Percentiles rank a stretch among this genome's conserved stretches.
phyloP scores from a whole-genome alignment of 2,797 vertebrate genomes.

The Buceros bicornis region DNA sequence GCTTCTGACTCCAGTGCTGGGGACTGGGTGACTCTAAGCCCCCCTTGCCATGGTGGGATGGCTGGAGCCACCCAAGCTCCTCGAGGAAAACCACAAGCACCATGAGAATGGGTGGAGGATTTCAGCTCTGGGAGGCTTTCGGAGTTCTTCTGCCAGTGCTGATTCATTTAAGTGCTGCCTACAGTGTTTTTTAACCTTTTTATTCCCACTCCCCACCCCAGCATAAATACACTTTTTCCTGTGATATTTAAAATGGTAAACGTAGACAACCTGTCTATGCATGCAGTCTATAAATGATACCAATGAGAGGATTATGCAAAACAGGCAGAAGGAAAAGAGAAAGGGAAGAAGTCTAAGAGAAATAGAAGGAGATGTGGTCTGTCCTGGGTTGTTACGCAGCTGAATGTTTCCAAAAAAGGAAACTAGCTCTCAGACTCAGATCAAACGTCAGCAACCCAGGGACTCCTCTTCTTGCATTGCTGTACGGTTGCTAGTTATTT shows the following conservation, averaged over 20 bases:
- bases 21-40: rapidly evolving
- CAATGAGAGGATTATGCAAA: background rate
- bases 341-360: background rate
- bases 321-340: background rate
- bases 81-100: background rate
- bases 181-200: background rate
- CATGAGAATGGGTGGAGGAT: rapidly evolving
- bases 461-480: background rate
- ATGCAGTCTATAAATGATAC: background rate
- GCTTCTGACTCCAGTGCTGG: background rate
- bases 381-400: background rate
- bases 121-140: background rate
- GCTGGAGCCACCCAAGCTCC: rapidly evolving
- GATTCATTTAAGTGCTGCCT: background rate
- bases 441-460: background rate
- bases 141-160: background rate
- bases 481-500: background rate
- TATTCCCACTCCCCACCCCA: background rate
- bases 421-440: background rate
- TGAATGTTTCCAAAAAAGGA: background rate
- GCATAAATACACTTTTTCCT: background rate
- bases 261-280: background rate
- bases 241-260: background rate
- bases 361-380: background rate
- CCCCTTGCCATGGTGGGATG: rapidly evolving